phyloP scores from a whole-genome alignment of 2,888 invertebrate genomes.

The Sclerodermus sp. region DNA sequence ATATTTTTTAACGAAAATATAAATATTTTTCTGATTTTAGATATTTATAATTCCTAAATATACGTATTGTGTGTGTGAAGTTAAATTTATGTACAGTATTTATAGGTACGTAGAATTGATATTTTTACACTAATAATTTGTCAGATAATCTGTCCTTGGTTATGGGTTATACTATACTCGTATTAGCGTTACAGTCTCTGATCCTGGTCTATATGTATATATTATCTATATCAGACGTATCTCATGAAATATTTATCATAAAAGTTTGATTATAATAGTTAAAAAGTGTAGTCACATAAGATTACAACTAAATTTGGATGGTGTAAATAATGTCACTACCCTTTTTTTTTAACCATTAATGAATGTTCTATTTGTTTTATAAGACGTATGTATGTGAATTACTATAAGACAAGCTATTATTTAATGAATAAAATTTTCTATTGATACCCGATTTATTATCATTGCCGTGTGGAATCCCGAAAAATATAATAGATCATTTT shows the following conservation, averaged over 20 bases:
- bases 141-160: neutral
- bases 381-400: constrained; percentile 34
- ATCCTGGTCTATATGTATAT: constrained; percentile 17
- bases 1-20: too few species aligned
- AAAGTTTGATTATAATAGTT: constrained; percentile 1
- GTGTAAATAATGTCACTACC: constrained; percentile 36
- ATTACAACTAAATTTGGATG: constrained; percentile 23
- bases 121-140: too few species aligned
- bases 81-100: constrained; percentile 10
- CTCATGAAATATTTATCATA: too few species aligned
- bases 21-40: too few species aligned
- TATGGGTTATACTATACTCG: constrained; percentile 1
- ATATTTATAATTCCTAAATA: too few species aligned
- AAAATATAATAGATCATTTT: too few species aligned
- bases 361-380: constrained; percentile 33
- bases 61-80: constrained; percentile 1
- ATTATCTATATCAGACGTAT: neutral
- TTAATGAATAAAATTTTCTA: constrained; percentile 34
- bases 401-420: constrained; percentile 32
- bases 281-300: constrained; percentile 12
- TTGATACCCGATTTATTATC: neutral
- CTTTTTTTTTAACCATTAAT: constrained; percentile 36
- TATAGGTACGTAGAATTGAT: neutral
- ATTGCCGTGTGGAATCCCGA: too few species aligned
- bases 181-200: constrained; percentile 24